Conservation (phyloP, 2,113 vertebrate genomes). For the Pionites leucogaster region DNA sequence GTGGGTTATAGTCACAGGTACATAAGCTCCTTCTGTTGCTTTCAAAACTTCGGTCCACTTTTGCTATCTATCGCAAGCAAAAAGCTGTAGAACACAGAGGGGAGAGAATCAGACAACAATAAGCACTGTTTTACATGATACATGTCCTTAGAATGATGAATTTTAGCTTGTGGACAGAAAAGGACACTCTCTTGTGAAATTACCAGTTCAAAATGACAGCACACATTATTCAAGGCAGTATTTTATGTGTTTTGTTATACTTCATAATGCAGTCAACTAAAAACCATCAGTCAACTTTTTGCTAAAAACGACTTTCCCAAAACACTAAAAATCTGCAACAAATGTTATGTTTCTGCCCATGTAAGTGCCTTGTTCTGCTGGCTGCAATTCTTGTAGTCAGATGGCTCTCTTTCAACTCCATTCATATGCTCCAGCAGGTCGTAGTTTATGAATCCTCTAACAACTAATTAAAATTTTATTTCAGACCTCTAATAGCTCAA, state of each 20-base stretch:
- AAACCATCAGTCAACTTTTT: background rate
- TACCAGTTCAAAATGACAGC: background rate
- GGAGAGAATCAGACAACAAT: background rate
- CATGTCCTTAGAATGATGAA: background rate
- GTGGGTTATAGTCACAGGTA: background rate
- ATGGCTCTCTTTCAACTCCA: conserved; percentile 20
- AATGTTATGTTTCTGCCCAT: background rate
- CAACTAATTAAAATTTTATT: conserved; percentile 74
- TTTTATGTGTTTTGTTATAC: background rate
- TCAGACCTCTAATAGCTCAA: conserved; percentile 70
- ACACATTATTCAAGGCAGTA: background rate
- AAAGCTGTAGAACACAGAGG: background rate
- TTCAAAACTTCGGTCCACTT: background rate
- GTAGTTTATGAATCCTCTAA: conserved; percentile 64
- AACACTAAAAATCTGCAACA: background rate
- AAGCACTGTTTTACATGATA: background rate
- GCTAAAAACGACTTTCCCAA: background rate
- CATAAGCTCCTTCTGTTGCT: background rate
- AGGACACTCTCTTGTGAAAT: background rate
- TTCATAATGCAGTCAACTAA: background rate
- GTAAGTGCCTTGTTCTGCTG: background rate
- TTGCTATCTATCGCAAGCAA: background rate
- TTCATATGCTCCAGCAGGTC: conserved; percentile 52
- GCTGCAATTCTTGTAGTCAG: conserved; percentile 21
- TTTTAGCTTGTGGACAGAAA: background rate